Evolutionary conservation across 1,140 invertebrate species (phyloP).

Genomic region (Philopotamus ludificatus): DNA sequence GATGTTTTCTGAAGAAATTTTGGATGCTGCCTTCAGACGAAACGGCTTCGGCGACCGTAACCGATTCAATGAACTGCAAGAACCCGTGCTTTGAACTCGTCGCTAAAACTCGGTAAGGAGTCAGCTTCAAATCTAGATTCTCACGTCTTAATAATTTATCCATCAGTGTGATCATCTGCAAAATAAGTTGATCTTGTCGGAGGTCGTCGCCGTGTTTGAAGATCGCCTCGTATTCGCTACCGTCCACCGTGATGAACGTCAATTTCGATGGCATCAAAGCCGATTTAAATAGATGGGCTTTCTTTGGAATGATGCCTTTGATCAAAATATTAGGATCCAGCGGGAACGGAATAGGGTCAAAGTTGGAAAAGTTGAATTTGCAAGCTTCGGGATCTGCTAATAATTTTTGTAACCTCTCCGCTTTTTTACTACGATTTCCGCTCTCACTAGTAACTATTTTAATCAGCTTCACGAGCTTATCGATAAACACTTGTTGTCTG

Average conservation of each 20-base stretch:
- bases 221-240: constrained; percentile 91
- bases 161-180: constrained; percentile 98
- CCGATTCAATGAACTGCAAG: constrained; percentile 95
- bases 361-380: constrained; percentile 87
- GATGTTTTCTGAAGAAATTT: constrained; percentile 87
- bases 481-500: constrained; percentile 87
- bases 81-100: constrained; percentile 96
- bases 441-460: constrained; percentile 89
- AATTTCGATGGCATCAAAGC: constrained; percentile 96
- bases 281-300: constrained; percentile 93
- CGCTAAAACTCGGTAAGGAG: constrained; percentile 90
- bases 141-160: constrained; percentile 90
- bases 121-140: constrained; percentile 93
- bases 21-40: constrained; percentile 83
- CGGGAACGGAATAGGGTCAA: constrained; percentile 91
- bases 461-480: constrained; percentile 86
- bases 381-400: constrained; percentile 77
- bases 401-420: constrained; percentile 81
- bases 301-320: constrained; percentile 84
- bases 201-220: constrained; percentile 99
- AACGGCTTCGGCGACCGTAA: constrained; percentile 88
- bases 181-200: constrained; percentile 96
- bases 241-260: constrained; percentile 81
- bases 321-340: constrained; percentile 90
- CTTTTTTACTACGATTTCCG: constrained; percentile 89